Evolutionary conservation across 1,140 invertebrate genomes (phyloP).

Genomic region (Drosophila kikkawai): DNA sequence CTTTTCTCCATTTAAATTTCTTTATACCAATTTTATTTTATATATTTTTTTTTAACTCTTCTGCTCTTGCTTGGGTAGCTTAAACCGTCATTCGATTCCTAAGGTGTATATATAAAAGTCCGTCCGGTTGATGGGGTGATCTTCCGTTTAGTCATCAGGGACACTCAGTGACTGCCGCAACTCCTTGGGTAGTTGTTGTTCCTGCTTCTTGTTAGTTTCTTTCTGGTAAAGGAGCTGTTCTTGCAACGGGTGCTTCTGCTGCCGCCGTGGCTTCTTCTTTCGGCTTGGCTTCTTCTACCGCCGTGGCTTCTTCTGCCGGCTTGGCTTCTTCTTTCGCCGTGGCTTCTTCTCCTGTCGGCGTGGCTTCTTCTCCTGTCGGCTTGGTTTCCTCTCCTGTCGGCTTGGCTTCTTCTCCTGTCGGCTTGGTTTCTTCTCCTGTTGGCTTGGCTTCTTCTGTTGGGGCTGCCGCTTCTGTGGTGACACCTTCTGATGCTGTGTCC

Average conservation of each 20-base stretch:
- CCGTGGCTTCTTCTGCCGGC: neutral
- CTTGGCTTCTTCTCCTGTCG: neutral
- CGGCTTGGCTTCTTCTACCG: neutral
- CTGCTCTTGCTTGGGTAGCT: neutral
- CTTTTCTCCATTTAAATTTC: too few relatives aligned
- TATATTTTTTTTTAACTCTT: constrained; percentile 2
- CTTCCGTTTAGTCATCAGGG: neutral
- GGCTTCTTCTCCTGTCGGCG: too few relatives aligned
- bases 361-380: neutral
- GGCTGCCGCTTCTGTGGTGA: neutral
- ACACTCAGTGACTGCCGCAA: neutral
- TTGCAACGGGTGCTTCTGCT: too few relatives aligned
- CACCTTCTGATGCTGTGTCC: neutral
- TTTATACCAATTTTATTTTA: neutral
- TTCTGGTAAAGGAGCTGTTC: too few relatives aligned
- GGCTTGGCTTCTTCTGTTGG: neutral
- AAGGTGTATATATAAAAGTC: too few relatives aligned
- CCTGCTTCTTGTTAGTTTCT: too few relatives aligned
- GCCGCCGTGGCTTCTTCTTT: neutral
- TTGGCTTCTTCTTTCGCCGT: neutral
- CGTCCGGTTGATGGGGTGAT: neutral
- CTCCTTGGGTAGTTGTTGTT: neutral
- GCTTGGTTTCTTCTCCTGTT: neutral
- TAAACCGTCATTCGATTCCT: constrained; percentile 20
- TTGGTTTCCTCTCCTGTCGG: neutral